phyloP scores from a whole-genome alignment of 2,888 invertebrate genomes.

The Temnothorax unifasciatus region DNA sequence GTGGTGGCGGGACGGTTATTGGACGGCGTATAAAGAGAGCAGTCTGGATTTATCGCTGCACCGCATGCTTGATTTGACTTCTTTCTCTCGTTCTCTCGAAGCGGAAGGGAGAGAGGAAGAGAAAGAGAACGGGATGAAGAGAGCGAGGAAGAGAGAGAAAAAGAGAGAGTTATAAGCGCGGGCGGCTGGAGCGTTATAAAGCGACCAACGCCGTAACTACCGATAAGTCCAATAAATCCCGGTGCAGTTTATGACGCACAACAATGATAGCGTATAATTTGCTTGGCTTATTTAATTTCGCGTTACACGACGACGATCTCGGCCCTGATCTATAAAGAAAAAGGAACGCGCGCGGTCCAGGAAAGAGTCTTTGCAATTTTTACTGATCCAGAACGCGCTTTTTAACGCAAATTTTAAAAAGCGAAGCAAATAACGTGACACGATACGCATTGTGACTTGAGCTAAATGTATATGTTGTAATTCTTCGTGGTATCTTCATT shows the following conservation, averaged over 20 bases:
- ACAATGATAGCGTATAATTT: slow-evolving; percentile 81
- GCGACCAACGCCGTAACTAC: slow-evolving; percentile 61
- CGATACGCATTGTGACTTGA: background rate
- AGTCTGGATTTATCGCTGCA: slow-evolving; percentile 61
- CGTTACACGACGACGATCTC: slow-evolving; percentile 51
- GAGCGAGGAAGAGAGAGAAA: slow-evolving; percentile 40
- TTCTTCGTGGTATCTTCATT: background rate
- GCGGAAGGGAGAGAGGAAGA: background rate
- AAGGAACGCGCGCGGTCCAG: slow-evolving; percentile 34
- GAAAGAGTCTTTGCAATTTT: slow-evolving; percentile 40
- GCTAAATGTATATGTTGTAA: background rate
- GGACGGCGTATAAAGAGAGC: slow-evolving; percentile 61
- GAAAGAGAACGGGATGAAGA: slow-evolving; percentile 10
- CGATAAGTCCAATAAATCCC: slow-evolving; percentile 76
- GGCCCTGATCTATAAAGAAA: slow-evolving; percentile 41
- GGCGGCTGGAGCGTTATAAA: slow-evolving; percentile 38
- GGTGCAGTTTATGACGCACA: slow-evolving; percentile 77
- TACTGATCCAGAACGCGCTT: background rate
- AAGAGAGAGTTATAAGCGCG: slow-evolving; percentile 51
- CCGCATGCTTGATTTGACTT: slow-evolving; percentile 49
- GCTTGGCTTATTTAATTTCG: slow-evolving; percentile 74
- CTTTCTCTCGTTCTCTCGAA: slow-evolving; percentile 30
- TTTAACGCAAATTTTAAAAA: slow-evolving; percentile 10
- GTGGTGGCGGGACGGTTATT: slow-evolving; percentile 47
- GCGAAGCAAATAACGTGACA: background rate